Evolutionary conservation across 2,888 invertebrate genomes (phyloP), one percentile per base, ranked within the genome.

Genomic region (Ophion ellenae): DNA sequence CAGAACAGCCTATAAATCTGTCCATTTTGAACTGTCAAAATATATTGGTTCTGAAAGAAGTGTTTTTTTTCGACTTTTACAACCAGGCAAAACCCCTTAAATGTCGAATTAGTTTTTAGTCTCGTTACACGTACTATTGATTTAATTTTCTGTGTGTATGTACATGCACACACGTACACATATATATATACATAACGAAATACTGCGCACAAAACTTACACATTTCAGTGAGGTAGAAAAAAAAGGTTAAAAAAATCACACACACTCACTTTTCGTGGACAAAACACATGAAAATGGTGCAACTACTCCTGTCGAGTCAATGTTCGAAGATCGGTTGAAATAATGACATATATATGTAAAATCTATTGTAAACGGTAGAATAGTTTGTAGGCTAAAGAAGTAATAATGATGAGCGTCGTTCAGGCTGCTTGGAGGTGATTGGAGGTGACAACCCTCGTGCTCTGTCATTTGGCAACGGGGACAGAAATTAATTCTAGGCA

Each of bases 251-350:
- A 63, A 24, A 63, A 24, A 28, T 10, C 11, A 53, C 53, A 53
- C 53, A 53, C 53, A 77, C 77, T 67, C 74, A 78, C 74, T 85
- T 85, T 83, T 83, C 83, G 76, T 80, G 67, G 77, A 67, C 74
- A 86, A 88, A 84, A 73, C 74, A 81, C 88, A 87, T 86, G 79
- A 88, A 90, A 89, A 88, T 81, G 86, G 78, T 85, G 89, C 90
- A 92, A 91, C 88, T 90, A 91, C 93, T 93, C 93, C 93, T 93
- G 90, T 93, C 91, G 93, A 93, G 93, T 93, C 93, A 93, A 93
- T 93, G 93, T 92, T 73, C 90, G 87, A 90, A 91, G 91, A 83
- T 79, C 85, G 91, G 91, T 87, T 64, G 88, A 89, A 73, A 88
- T 66, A 83, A 70, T 73, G 75, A 53, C 17, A 53, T 76, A 84